phyloP scores from a whole-genome alignment of 2,888 invertebrate species.

The Drosophila maculinotata region DNA sequence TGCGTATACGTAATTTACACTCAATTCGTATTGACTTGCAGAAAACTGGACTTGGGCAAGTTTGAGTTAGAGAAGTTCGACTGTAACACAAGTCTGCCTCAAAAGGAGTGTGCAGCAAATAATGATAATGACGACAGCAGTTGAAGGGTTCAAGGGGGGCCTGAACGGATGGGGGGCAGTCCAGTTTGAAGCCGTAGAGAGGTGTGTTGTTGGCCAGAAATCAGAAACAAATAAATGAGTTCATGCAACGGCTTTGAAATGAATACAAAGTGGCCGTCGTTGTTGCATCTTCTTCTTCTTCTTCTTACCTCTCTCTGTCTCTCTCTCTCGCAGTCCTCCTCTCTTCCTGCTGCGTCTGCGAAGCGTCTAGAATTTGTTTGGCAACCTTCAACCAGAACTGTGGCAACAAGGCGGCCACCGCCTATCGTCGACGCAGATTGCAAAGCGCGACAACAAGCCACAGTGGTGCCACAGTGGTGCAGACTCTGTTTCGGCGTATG shows the following conservation, averaged over 20 bases:
- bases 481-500: constrained; percentile 44
- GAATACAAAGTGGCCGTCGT: constrained; percentile 73
- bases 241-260: constrained; percentile 76
- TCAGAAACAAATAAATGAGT: constrained; percentile 82
- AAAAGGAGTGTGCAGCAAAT: constrained; percentile 56
- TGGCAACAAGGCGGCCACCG: constrained; percentile 35
- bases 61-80: not conserved
- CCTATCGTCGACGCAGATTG: constrained; percentile 46
- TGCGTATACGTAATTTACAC: too few relatives aligned
- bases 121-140: constrained; percentile 72
- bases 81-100: constrained; percentile 46
- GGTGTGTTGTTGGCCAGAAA: constrained; percentile 74
- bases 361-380: constrained; percentile 67
- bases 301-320: not conserved
- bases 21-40: too few relatives aligned
- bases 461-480: constrained; percentile 5
- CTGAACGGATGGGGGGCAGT: not conserved
- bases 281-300: not conserved
- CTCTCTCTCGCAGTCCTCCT: not conserved
- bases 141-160: constrained; percentile 12
- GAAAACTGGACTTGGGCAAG: not conserved
- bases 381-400: constrained; percentile 37
- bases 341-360: constrained; percentile 19
- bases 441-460: constrained; percentile 36
- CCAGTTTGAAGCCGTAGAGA: constrained; percentile 21